Evolutionary conservation across 2,113 vertebrate species (phyloP).

Genomic region (Austrofundulus limnaeus): DNA sequence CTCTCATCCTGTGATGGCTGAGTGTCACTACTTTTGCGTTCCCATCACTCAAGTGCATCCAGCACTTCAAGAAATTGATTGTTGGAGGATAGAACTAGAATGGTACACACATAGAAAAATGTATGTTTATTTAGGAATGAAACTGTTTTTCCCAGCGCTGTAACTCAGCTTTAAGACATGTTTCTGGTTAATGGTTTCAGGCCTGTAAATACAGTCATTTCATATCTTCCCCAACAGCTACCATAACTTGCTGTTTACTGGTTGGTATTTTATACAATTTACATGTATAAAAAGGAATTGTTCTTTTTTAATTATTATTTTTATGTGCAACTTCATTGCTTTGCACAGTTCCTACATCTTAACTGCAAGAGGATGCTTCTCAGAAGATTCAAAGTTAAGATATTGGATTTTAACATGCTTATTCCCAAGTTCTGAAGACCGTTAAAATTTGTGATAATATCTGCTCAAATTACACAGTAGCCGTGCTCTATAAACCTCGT

Average conservation of each 20-base stretch:
- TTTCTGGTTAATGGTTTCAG: constrained; percentile 11
- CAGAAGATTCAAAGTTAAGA: constrained; percentile 7
- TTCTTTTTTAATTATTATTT: too few species aligned
- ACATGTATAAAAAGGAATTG: neutral
- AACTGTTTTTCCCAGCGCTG: constrained; percentile 32
- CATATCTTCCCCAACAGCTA: neutral
- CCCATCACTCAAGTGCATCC: constrained; percentile 73
- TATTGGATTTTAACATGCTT: constrained; percentile 22
- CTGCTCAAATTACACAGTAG: constrained; percentile 36
- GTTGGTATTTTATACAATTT: neutral
- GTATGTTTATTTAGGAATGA: constrained; percentile 39
- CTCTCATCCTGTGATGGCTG: constrained; percentile 59
- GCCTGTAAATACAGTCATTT: neutral
- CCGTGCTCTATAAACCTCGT: constrained; percentile 27
- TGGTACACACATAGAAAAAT: constrained; percentile 47
- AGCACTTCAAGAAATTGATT: constrained; percentile 70
- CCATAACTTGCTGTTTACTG: constrained; percentile 8
- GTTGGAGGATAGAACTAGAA: constrained; percentile 54
- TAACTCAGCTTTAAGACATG: constrained; percentile 17
- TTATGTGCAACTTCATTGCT: too few species aligned
- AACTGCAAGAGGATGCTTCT: neutral
- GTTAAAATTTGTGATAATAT: constrained; percentile 11
- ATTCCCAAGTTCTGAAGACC: neutral
- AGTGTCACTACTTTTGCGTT: constrained; percentile 67
- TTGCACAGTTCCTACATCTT: neutral